Evolutionary conservation across 2,888 invertebrate species (phyloP).

Genomic region (Dilophus febrilis): DNA sequence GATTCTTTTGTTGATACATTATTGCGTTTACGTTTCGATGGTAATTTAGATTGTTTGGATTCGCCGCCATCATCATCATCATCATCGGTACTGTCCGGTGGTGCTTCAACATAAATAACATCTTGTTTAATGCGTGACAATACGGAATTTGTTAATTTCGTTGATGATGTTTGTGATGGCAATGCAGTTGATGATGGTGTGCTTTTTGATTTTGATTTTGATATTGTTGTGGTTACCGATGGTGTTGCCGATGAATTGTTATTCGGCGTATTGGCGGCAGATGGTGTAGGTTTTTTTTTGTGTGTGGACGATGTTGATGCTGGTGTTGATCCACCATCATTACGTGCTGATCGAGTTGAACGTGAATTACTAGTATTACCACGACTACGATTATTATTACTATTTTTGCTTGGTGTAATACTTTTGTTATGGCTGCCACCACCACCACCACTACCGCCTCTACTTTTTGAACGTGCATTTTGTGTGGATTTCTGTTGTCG

Average conservation of each 20-base stretch:
- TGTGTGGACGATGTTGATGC: too few relatives aligned
- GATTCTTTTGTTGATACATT: neutral
- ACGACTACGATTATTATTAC: too few relatives aligned
- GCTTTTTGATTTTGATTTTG: neutral
- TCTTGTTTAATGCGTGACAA: slow-evolving; percentile 6
- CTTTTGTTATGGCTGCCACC: too few relatives aligned
- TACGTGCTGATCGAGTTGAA: too few relatives aligned
- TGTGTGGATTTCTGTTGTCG: neutral
- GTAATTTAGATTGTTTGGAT: neutral
- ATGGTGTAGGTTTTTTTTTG: too few relatives aligned
- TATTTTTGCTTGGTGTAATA: too few relatives aligned
- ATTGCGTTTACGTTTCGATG: neutral
- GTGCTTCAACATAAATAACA: slow-evolving; percentile 8
- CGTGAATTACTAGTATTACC: too few relatives aligned
- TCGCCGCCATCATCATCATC: slow-evolving; percentile 1
- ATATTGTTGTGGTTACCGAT: neutral
- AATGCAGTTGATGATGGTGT: neutral
- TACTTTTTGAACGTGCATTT: neutral
- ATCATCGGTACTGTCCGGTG: slow-evolving; percentile 4
- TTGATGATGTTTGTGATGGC: neutral
- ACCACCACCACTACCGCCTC: neutral
- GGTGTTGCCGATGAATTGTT: neutral
- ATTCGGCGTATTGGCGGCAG: too few relatives aligned
- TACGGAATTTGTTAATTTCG: neutral
- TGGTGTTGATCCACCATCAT: too few relatives aligned